Evolutionary conservation across 2,113 vertebrate species (phyloP).

Genomic region (Pachypanchax playfairii): DNA sequence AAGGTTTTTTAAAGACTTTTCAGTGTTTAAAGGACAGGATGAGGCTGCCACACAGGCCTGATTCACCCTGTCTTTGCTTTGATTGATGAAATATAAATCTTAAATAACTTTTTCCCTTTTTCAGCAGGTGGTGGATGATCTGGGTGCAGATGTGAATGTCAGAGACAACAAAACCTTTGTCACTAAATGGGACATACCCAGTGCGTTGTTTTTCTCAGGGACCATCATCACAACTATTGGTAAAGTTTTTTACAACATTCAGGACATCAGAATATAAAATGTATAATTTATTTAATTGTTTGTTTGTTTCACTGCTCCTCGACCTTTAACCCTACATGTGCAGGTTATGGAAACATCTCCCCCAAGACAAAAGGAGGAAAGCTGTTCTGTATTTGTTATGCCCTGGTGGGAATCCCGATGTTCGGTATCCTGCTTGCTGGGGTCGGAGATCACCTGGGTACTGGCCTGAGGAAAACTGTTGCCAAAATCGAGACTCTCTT

Average conservation of each 20-base stretch:
- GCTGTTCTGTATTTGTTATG: conserved; percentile 90
- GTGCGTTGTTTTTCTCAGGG: conserved; percentile 92
- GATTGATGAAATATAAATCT: neutral
- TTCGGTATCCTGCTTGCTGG: conserved; percentile 89
- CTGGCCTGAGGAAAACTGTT: conserved; percentile 83
- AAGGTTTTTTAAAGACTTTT: too few relatives aligned
- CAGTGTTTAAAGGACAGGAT: too few relatives aligned
- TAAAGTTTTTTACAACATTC: conserved; percentile 28
- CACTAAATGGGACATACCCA: conserved; percentile 87
- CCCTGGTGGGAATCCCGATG: conserved; percentile 89
- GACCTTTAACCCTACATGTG: neutral
- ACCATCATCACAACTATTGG: conserved; percentile 90
- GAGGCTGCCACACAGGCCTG: too few relatives aligned
- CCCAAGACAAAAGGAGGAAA: conserved; percentile 86
- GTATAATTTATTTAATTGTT: too few relatives aligned
- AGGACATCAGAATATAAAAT: neutral
- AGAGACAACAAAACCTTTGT: conserved; percentile 73
- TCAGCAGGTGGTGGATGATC: conserved; percentile 81
- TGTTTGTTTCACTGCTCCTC: conserved; percentile 8
- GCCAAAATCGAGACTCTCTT: conserved; percentile 88
- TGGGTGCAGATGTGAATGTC: conserved; percentile 82
- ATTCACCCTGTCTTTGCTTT: too few relatives aligned
- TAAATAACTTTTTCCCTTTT: neutral
- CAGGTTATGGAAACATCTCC: conserved; percentile 90
- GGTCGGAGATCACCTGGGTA: conserved; percentile 89